A percentile compares a stretch with the other conserved stretches of the same genome.
These are phyloP conservation scores for Oreochromis tanganicae DNA, from an alignment of 2,113 vertebrate genomes.

Conservation along the genomic window DNA sequence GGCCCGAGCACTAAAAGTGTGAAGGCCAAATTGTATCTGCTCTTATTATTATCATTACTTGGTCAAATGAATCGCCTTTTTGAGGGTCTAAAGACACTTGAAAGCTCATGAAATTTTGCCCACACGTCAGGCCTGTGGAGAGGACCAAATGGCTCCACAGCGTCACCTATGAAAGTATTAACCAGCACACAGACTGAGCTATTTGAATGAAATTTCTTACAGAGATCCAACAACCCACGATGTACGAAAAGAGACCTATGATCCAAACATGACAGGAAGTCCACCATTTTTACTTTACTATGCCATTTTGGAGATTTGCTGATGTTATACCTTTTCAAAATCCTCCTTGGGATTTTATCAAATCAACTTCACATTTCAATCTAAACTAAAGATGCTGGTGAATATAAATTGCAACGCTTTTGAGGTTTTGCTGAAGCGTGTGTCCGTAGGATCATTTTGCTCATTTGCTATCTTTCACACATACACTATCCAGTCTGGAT, in stretches of 20 bases:
- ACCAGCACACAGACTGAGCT: not conserved
- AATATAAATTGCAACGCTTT: not conserved
- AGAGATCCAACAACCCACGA: not conserved
- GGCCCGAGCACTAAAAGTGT: not conserved
- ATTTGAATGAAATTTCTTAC: not conserved
- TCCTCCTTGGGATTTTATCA: not conserved
- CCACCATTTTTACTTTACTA: not conserved
- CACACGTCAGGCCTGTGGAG: not conserved
- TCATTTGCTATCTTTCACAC: not conserved
- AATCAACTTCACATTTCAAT: not conserved
- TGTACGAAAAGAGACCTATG: accelerated
- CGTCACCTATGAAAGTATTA: not conserved
- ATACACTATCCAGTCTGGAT: not conserved
- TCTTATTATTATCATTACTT: not conserved
- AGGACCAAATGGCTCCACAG: not conserved
- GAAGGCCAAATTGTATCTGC: not conserved
- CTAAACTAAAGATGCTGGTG: not conserved
- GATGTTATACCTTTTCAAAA: not conserved
- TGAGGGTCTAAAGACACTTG: not conserved
- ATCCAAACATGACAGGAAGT: not conserved
- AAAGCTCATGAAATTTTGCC: not conserved
- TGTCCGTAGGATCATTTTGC: not conserved
- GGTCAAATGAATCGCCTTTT: not conserved
- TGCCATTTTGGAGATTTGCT: not conserved
- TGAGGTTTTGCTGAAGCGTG: not conserved